phyloP scores from a whole-genome alignment of 2,888 invertebrate genomes.

The Hirtodrosophila trivittata region DNA sequence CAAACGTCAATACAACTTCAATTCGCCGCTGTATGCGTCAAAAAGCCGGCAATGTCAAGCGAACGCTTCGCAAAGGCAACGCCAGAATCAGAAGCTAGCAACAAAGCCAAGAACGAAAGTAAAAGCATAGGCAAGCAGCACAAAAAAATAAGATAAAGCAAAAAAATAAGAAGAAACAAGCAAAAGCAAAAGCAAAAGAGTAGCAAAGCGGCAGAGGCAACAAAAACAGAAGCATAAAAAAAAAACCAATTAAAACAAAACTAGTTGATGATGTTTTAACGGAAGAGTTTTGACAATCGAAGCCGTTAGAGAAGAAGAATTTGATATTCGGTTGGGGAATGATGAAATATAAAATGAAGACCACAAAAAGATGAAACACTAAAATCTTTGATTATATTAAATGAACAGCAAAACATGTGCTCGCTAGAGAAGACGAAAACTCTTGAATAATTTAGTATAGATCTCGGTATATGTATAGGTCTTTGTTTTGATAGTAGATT shows the following conservation, averaged over 20 bases:
- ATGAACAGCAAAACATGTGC: not conserved
- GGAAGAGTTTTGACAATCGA: conserved; percentile 23
- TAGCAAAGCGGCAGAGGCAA: conserved; percentile 27
- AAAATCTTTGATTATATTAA: not conserved
- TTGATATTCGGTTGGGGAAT: not conserved
- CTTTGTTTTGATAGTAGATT: no score
- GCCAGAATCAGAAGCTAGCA: conserved; percentile 42
- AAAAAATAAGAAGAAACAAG: not conserved
- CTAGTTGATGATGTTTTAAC: conserved; percentile 53
- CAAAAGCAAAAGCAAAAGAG: conserved; percentile 26
- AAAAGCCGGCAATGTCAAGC: conserved; percentile 60
- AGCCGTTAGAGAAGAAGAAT: conserved; percentile 4
- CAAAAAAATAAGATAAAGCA: conserved; percentile 20
- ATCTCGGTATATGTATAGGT: no score
- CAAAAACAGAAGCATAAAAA: conserved; percentile 29
- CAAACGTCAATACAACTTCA: conserved; percentile 17
- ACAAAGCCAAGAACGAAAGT: conserved; percentile 68
- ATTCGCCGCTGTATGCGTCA: conserved; percentile 50
- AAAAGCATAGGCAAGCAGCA: conserved; percentile 56
- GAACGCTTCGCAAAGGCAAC: conserved; percentile 38
- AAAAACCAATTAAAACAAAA: conserved; percentile 48
- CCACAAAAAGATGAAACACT: conserved; percentile 14
- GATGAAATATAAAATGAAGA: conserved; percentile 17
- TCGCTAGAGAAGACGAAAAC: not conserved
- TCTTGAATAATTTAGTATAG: not conserved